Base-by-base conservation (phyloP, 2,888 invertebrate genomes). In the Micoletzkya japonica region DNA sequence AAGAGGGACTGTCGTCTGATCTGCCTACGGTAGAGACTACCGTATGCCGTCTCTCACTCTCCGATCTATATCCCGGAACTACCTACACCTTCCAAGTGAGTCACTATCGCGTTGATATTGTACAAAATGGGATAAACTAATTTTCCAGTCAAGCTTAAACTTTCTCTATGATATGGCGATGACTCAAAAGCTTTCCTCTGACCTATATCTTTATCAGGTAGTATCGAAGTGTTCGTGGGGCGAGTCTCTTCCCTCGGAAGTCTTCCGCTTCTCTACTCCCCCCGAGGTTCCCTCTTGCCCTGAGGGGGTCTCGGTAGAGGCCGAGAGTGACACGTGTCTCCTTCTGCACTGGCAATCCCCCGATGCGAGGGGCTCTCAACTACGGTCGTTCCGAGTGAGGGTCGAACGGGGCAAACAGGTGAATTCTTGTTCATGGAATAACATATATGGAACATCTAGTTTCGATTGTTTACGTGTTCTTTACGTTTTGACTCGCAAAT, bases 341-440 rank as follows among this genome's bases (percentile, higher is more conserved):
- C 93, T 88, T 89, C 92, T 85, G 90, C 34, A 57, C 1, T 82
- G 94, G 94, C 90, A 90, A 37, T 89, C 90, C 80, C 92, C 93
- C 6, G 88, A 90, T 68, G 87, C 88, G 75, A 91, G 93, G 86
- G 94, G 94, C 61, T 90, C 92, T 37, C 89, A 90, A 32, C 91
- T 94, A 78, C 88, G 90, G 71, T 89, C 90, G 77, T 94, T 94
- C 87, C 90, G 91, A 77, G 90, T 94, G 74, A 91, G 92, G 85
- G 88, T 91, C 10, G 54, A 70, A 34, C 44, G 58, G 10, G 52
- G 61, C 24, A 54, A 54, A 37, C 70, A 74, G 68, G 71, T 73
- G 36, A n/a, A 44, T 14, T 44, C 10, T 20, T 14, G 10, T 44
- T 14, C 20, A 44, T 44, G 20, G 10, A 44, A 10, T 44, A 14